Base-by-base conservation (phyloP, 2,113 vertebrate species). In the Ailuropoda melanoleuca region DNA sequence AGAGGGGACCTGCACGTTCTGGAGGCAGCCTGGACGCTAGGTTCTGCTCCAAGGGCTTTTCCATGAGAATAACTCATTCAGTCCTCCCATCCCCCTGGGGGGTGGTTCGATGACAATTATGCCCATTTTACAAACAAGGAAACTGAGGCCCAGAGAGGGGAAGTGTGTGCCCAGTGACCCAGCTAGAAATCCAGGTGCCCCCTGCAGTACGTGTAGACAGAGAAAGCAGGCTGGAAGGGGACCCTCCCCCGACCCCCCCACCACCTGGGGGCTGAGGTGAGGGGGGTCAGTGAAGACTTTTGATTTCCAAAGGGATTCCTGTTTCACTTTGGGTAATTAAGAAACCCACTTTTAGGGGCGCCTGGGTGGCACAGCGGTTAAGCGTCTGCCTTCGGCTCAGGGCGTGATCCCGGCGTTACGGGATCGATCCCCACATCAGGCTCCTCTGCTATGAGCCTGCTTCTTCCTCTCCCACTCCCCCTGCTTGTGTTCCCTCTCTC, bases 121-220 rank as follows among this genome's bases (percentile, higher is more conserved):
- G 4, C 21, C 48, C 60, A 53, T 75, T 90, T 60, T 62, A 78
- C 75, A 93, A 75, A 77, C 6, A 15, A 82, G 37, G 31, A 87
- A 43, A 72, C 75, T 50, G 90, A 64, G 68, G 24, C 75, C 37
- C 53, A 56, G 88, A 88, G 8, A 56, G 58, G 26, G 23, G 24
- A 43, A 37, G 10, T 83, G n/a, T 55, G 17, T 62, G 58, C 24
- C 46, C 34, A n/a, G 84, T 3, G 15, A 60, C 64, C 17, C 14
- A 29, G 37, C 7, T 11, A 77, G 75, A 78, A 93, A 72, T 6
- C 64, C 34, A 53, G 85, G 24, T 0, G 2, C n/a, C 64, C 8
- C 31, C 12, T 1, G 1, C 4, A 1, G 50, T 21, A 17, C 6
- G 13, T 2, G 13, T 37, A 50, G 8, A 29, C 60, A 26, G 34